A percentile compares a stretch with the other conserved stretches of the same genome.
Conservation (phyloP, 2,888 invertebrate genomes). For the Cremastinae sp. region DNA sequence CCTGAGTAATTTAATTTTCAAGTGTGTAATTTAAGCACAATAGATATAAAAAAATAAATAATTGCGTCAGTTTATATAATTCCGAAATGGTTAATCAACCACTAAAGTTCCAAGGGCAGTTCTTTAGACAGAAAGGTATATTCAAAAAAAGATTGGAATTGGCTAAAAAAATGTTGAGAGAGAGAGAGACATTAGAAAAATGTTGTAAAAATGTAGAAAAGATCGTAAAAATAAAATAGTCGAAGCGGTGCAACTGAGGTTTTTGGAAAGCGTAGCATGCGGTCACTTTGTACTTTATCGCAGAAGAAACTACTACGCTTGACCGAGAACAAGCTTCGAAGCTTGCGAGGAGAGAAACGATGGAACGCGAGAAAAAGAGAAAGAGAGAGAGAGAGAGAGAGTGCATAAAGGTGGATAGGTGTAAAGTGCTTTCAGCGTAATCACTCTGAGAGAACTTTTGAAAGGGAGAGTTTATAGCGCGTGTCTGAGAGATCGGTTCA, state of each 20-base stretch:
- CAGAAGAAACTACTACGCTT: slow-evolving; percentile 14
- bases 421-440: slow-evolving; percentile 57
- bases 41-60: too few species aligned
- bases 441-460: slow-evolving; percentile 55
- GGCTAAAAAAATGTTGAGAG: too few species aligned
- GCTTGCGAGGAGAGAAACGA: slow-evolving; percentile 30
- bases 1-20: too few species aligned
- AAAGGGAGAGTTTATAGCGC: slow-evolving; percentile 57
- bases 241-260: slow-evolving; percentile 15
- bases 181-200: too few species aligned
- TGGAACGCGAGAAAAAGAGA: slow-evolving; percentile 33
- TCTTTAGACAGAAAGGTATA: too few species aligned
- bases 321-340: slow-evolving; percentile 24
- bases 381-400: slow-evolving; percentile 23
- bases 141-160: slow-evolving; percentile 11
- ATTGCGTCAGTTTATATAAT: too few species aligned
- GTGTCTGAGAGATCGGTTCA: slow-evolving; percentile 54
- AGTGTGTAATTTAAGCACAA: too few species aligned
- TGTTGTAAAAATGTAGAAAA: too few species aligned
- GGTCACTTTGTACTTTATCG: slow-evolving; percentile 54
- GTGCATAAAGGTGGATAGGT: slow-evolving; percentile 48
- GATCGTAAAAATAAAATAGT: background rate
- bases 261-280: slow-evolving; percentile 21
- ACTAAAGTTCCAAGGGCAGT: too few species aligned
- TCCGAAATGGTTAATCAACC: too few species aligned